Conservation (phyloP, 2,797 vertebrate genomes). For the Mormyrops attenuatus region DNA sequence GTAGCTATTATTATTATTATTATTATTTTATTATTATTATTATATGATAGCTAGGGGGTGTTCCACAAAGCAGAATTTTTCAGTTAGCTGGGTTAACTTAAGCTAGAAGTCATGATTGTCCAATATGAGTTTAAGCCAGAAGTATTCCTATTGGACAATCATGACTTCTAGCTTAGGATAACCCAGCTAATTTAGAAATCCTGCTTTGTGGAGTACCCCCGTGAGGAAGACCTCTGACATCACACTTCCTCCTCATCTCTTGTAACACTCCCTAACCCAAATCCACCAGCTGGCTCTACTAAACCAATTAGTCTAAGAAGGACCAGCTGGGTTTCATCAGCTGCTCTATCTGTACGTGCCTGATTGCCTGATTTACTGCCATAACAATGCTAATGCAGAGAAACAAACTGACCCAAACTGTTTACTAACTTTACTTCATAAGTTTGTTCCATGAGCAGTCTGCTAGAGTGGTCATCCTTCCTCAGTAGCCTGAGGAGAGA, state of each 20-base stretch:
- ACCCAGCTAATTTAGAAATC: not conserved
- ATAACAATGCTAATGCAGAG: not conserved
- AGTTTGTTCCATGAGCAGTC: not conserved
- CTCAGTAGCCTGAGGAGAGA: not conserved
- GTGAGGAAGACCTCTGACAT: not conserved
- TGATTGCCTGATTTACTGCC: not conserved
- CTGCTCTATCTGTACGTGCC: not conserved
- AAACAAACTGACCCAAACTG: not conserved
- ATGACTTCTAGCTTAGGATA: not conserved
- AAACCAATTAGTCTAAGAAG: not conserved
- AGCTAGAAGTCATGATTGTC: not conserved
- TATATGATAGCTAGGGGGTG: not conserved
- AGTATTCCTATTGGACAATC: not conserved
- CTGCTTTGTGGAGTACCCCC: not conserved
- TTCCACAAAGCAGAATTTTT: not conserved
- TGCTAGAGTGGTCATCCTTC: not conserved
- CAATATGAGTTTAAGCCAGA: not conserved
- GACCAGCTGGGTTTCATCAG: not conserved
- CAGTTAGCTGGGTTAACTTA: not conserved
- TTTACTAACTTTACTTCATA: slow-evolving; percentile 13
- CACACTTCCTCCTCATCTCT: not conserved
- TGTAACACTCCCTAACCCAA: not conserved
- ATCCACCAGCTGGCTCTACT: not conserved
- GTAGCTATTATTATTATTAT: too few species aligned
- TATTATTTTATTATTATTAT: too few species aligned